Evolutionary conservation across 2,797 vertebrate genomes (phyloP).

Genomic region (Brotula barbata): DNA sequence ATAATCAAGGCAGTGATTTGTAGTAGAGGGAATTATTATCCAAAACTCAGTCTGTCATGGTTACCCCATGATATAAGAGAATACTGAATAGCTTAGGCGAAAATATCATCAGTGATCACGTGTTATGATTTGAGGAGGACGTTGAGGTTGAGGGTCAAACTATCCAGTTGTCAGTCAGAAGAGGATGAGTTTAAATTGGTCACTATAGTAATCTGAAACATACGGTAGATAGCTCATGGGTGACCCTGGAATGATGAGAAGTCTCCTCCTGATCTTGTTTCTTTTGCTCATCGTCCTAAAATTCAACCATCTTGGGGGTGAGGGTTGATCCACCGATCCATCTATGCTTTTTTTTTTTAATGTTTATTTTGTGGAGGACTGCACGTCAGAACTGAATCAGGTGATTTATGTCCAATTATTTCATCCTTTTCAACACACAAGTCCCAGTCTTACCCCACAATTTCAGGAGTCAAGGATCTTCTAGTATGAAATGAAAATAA

Average conservation of each 20-base stretch:
- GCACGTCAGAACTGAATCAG: conserved; percentile 42
- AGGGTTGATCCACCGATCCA: conserved; percentile 15
- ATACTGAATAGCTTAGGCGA: conserved; percentile 52
- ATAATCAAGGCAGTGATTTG: conserved; percentile 73
- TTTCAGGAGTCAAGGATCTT: conserved; percentile 18
- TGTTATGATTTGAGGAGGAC: conserved; percentile 28
- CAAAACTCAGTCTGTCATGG: conserved; percentile 37
- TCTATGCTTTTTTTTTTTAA: too few species aligned
- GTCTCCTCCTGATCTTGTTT: conserved; percentile 22
- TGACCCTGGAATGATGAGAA: conserved; percentile 48
- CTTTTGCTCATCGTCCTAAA: conserved; percentile 40
- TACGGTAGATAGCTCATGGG: conserved; percentile 30
- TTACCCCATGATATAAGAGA: conserved; percentile 61
- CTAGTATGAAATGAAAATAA: conserved; percentile 15
- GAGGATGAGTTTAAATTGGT: conserved; percentile 45
- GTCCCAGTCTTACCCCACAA: background rate
- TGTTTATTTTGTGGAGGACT: conserved; percentile 28
- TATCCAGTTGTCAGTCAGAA: conserved; percentile 42
- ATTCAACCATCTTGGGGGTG: conserved; percentile 34
- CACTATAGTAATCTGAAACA: conserved; percentile 45
- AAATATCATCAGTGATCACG: conserved; percentile 41
- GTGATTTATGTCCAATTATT: conserved; percentile 9
- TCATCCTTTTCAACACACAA: background rate
- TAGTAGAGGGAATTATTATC: conserved; percentile 45
- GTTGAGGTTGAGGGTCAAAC: conserved; percentile 35